These are phyloP conservation scores for Pseudopodoces humilis DNA, from an alignment of 2,113 vertebrate genomes.

Conservation along the genomic window DNA sequence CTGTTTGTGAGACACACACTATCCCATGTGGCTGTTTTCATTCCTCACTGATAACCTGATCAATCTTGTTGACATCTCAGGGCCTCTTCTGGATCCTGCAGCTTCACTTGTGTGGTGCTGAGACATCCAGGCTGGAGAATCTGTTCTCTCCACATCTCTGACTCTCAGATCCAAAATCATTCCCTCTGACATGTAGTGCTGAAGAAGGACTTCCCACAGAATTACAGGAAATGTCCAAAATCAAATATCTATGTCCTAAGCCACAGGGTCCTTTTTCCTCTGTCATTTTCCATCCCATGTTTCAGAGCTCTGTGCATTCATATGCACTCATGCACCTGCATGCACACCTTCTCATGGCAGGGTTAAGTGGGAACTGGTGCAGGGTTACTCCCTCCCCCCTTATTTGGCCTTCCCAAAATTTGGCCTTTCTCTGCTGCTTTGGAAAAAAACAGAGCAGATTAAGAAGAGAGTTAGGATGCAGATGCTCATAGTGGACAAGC, in stretches of 20 bases:
- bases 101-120: not conserved
- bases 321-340: not conserved
- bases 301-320: not conserved
- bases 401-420: not conserved
- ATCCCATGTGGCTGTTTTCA: not conserved
- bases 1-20: not conserved
- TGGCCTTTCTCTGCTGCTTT: not conserved
- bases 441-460: not conserved
- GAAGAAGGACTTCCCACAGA: not conserved
- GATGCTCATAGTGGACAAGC: not conserved
- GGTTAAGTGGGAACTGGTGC: not conserved
- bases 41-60: not conserved
- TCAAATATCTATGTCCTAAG: not conserved
- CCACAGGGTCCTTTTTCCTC: not conserved
- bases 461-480: not conserved
- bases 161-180: not conserved
- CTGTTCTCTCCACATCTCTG: not conserved
- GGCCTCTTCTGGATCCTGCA: not conserved
- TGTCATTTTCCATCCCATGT: not conserved
- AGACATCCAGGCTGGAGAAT: not conserved
- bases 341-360: rapidly evolving
- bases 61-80: not conserved
- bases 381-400: not conserved
- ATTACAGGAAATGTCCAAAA: not conserved
- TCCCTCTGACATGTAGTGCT: not conserved